phyloP scores from a whole-genome alignment of 1,140 invertebrate species.

The Chionoecetes opilio region DNA sequence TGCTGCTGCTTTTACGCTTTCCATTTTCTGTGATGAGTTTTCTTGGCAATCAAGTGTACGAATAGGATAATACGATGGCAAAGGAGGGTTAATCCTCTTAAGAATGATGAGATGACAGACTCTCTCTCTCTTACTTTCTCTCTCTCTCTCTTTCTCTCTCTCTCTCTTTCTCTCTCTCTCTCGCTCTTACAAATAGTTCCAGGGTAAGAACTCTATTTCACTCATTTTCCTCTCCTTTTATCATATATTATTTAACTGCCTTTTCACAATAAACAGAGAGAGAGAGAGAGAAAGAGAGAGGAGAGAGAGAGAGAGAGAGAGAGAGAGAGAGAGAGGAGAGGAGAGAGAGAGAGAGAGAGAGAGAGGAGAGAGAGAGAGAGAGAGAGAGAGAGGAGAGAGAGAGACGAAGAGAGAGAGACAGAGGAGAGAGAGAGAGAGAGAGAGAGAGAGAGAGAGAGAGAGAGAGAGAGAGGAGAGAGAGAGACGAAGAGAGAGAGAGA shows the following conservation, averaged over 20 bases:
- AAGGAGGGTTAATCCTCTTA: conserved; percentile 17
- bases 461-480: no score
- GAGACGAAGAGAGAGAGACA: no score
- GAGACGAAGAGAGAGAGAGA: no score
- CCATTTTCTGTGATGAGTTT: neutral
- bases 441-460: no score
- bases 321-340: no score
- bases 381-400: no score
- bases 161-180: conserved; percentile 18
- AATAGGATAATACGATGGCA: neutral
- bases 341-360: conserved; percentile 20
- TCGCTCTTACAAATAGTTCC: no score
- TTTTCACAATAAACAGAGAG: no score
- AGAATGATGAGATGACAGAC: neutral
- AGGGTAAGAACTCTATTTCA: neutral
- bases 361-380: no score
- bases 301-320: no score
- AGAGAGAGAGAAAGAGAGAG: no score
- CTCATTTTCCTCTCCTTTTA: neutral
- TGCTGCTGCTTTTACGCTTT: neutral
- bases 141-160: conserved; percentile 18
- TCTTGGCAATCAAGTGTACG: neutral
- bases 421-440: no score
- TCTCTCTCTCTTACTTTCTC: neutral
- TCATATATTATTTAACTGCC: neutral